Percentiles rank a stretch among this genome's conserved stretches.
Conservation (phyloP, 2,797 vertebrate genomes). For the Cirrhinus mrigala region DNA sequence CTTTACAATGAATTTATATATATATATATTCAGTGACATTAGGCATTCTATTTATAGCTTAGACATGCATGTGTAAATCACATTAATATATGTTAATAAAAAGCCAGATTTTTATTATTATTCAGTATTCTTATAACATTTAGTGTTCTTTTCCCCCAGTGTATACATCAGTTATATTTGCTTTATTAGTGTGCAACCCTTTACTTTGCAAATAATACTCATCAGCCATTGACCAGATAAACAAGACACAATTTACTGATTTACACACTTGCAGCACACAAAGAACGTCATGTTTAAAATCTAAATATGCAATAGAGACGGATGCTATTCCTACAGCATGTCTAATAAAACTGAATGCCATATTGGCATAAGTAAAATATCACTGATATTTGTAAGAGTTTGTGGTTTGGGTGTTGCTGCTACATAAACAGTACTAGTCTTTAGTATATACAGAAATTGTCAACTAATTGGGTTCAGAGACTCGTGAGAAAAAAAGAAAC, state of each 20-base stretch:
- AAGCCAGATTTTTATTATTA: background rate
- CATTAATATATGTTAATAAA: background rate
- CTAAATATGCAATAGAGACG: background rate
- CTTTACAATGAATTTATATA: no score
- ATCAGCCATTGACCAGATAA: slow-evolving; percentile 29
- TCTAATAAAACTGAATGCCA: background rate
- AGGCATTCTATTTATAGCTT: background rate
- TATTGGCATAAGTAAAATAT: background rate
- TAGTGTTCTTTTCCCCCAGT: background rate
- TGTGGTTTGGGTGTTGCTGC: background rate
- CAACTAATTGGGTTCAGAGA: slow-evolving; percentile 59
- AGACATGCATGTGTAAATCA: background rate
- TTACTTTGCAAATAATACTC: slow-evolving; percentile 37
- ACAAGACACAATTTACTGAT: slow-evolving; percentile 40
- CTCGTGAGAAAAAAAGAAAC: slow-evolving; percentile 74
- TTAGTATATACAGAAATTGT: slow-evolving; percentile 23
- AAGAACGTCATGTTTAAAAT: background rate
- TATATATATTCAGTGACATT: background rate
- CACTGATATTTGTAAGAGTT: background rate
- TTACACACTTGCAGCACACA: slow-evolving; percentile 35
- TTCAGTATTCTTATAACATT: background rate
- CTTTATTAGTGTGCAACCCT: background rate
- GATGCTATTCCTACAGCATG: background rate
- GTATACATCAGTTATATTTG: background rate
- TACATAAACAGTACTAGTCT: background rate